A percentile compares a stretch with the other conserved stretches of the same genome.
These are phyloP conservation scores for Gracilinanus agilis DNA, from an alignment of 2,113 vertebrate species.

Conservation along the genomic window DNA sequence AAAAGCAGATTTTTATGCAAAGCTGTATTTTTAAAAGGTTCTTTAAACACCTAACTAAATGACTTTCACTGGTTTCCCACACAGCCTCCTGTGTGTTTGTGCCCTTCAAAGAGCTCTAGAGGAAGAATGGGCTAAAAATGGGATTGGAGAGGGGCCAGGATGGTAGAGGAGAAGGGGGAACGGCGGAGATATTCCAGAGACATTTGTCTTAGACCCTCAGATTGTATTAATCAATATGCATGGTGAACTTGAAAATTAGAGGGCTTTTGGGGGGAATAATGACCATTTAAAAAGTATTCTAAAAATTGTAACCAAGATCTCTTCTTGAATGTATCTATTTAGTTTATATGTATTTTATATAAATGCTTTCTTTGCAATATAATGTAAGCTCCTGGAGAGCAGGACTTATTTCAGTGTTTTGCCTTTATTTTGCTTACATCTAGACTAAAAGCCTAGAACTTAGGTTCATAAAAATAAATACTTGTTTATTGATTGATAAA, in stretches of 20 bases:
- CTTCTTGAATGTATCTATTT: background rate
- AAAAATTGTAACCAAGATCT: background rate
- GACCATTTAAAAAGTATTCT: background rate
- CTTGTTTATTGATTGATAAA: background rate
- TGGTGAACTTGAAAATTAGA: background rate
- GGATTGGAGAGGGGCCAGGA: background rate
- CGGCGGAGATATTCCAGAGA: background rate
- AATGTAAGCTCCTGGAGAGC: background rate
- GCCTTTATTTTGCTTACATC: background rate
- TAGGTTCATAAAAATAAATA: background rate
- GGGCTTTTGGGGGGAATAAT: background rate
- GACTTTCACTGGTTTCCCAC: conserved; percentile 7
- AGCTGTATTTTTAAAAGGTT: background rate
- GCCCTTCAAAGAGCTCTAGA: background rate
- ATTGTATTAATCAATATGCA: background rate
- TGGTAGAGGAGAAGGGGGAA: background rate
- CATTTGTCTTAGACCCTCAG: background rate
- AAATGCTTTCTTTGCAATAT: background rate
- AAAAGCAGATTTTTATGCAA: conserved; percentile 1
- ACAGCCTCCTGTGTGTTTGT: background rate
- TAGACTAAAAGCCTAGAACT: background rate
- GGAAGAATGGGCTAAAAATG: background rate
- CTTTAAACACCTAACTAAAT: conserved; percentile 2
- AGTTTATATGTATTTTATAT: background rate
- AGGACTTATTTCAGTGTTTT: background rate